These are phyloP conservation scores for Dendrocincla fuliginosa DNA, from an alignment of 2,797 vertebrate genomes.

Conservation along the genomic window DNA sequence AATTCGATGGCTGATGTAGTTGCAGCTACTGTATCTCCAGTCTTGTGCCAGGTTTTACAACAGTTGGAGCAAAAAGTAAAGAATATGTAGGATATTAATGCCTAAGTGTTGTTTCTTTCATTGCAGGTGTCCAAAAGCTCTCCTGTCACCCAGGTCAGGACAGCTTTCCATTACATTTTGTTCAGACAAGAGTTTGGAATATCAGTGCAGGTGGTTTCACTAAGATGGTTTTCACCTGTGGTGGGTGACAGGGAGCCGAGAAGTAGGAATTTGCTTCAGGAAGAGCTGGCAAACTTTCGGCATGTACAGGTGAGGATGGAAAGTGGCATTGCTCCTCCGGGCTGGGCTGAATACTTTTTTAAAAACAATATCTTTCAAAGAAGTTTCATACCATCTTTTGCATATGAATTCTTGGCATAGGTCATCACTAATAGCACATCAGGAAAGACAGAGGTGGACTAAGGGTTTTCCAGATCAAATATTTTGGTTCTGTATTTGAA, in stretches of 20 bases:
- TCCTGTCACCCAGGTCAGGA: background rate
- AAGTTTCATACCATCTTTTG: background rate
- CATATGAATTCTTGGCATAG: background rate
- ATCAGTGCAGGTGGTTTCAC: background rate
- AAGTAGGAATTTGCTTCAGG: background rate
- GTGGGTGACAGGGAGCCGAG: background rate
- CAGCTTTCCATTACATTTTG: background rate
- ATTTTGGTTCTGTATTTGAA: background rate
- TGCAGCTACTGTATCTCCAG: background rate
- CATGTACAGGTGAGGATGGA: fast-evolving
- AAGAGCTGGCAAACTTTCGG: background rate
- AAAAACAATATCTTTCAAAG: background rate
- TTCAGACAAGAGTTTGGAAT: background rate
- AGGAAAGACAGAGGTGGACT: background rate
- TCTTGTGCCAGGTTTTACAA: background rate
- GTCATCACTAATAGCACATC: background rate
- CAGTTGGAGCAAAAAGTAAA: background rate
- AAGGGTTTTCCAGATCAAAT: background rate
- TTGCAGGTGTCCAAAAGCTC: background rate
- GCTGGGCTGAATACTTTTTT: background rate
- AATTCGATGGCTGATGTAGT: background rate
- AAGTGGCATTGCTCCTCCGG: background rate
- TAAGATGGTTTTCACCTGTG: background rate
- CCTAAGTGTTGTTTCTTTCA: background rate
- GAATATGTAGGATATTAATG: background rate